These are phyloP conservation scores for Rhabdornis inornatus DNA, from an alignment of 2,113 vertebrate species.

Conservation along the genomic window DNA sequence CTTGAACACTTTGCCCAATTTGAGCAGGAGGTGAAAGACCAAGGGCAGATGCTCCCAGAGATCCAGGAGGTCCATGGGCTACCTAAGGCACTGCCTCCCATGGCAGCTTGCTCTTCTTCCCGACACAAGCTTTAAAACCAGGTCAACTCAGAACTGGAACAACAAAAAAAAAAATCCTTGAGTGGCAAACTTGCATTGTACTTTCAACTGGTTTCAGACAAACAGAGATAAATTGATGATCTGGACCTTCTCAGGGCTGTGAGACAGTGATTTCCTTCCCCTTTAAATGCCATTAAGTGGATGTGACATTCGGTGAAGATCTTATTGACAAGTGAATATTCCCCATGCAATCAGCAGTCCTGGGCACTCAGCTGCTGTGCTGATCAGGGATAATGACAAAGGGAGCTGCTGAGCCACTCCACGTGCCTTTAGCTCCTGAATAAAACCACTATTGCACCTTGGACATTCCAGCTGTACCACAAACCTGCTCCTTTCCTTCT, in stretches of 20 bases:
- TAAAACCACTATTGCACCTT: background rate
- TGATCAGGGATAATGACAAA: background rate
- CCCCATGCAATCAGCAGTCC: background rate
- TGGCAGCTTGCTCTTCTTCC: background rate
- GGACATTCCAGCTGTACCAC: background rate
- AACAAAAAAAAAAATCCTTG: background rate
- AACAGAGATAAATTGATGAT: background rate
- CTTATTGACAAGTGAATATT: background rate
- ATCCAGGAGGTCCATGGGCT: fast-evolving
- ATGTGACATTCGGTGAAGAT: background rate
- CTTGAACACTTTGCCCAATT: background rate
- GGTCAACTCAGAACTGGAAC: background rate
- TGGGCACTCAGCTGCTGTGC: background rate
- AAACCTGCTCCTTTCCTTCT: background rate
- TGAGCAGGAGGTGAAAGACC: background rate
- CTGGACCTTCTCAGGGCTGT: background rate
- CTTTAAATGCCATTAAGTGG: background rate
- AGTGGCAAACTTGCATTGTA: background rate
- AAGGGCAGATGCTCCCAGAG: background rate
- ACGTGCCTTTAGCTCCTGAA: background rate
- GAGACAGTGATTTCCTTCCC: background rate
- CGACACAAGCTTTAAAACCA: background rate
- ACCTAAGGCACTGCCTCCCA: background rate
- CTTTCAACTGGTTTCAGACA: background rate
- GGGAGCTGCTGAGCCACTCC: background rate